phyloP scores from a whole-genome alignment of 2,888 invertebrate genomes.

The Acleris literana region DNA sequence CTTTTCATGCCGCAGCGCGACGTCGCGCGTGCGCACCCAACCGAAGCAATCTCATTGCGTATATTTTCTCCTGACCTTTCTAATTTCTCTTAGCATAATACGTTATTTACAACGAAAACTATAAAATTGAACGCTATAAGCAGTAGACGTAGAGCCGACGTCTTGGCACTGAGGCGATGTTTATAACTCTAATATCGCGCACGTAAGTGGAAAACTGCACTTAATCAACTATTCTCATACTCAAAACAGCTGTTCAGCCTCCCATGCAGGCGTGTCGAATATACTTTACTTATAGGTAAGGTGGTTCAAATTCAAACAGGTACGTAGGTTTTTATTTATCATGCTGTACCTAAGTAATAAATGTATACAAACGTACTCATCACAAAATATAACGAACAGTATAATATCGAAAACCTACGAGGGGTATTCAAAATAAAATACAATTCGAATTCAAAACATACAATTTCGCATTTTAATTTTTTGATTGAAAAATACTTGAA shows the following conservation, averaged over 20 bases:
- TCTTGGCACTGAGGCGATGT: conserved; percentile 3
- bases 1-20: conserved; percentile 12
- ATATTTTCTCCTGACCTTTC: conserved; percentile 64
- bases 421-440: no score
- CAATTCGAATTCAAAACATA: no score
- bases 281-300: neutral
- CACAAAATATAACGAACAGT: no score
- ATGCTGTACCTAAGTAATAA: no score
- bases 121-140: neutral
- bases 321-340: no score
- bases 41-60: conserved; percentile 41
- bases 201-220: conserved; percentile 12
- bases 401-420: no score
- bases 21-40: conserved; percentile 37
- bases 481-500: no score
- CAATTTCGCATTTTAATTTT: no score
- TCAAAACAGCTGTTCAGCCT: conserved; percentile 31
- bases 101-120: conserved; percentile 18
- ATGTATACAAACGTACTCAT: no score
- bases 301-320: no score
- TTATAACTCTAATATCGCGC: conserved; percentile 16
- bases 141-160: no score
- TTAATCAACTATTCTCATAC: conserved; percentile 17
- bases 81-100: conserved; percentile 55
- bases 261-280: conserved; percentile 2